phyloP scores from a whole-genome alignment of 2,888 invertebrate genomes.

The Hydropsyche betteni region DNA sequence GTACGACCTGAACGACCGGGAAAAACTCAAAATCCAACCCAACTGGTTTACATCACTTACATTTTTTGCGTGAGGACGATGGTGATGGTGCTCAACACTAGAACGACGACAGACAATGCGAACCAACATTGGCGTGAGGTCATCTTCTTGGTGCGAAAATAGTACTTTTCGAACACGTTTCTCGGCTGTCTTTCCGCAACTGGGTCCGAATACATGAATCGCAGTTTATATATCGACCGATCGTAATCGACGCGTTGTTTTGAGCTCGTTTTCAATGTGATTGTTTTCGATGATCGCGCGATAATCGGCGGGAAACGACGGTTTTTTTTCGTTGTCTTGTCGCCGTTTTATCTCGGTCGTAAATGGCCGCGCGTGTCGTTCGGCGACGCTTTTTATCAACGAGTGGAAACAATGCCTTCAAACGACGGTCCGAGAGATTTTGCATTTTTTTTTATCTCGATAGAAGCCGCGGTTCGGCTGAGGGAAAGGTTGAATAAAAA shows the following conservation, averaged over 20 bases:
- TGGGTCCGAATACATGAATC: slow-evolving; percentile 20
- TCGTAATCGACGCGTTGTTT: neutral
- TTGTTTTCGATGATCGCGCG: neutral
- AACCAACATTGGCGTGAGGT: slow-evolving; percentile 35
- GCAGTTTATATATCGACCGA: no score
- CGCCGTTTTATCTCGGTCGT: no score
- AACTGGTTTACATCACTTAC: neutral
- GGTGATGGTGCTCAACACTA: slow-evolving; percentile 34
- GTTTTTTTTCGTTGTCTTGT: neutral
- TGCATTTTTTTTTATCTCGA: no score
- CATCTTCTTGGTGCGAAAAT: slow-evolving; percentile 31
- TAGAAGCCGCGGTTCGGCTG: no score
- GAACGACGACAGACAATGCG: slow-evolving; percentile 23
- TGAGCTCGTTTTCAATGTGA: no score
- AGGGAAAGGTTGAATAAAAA: no score
- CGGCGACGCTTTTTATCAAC: no score
- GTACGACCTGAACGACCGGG: no score
- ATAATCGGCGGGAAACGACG: neutral
- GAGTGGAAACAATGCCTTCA: no score
- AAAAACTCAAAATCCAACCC: no score
- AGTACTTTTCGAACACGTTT: slow-evolving; percentile 18
- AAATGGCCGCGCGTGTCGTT: neutral
- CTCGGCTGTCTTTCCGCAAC: slow-evolving; percentile 1
- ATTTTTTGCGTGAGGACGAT: slow-evolving; percentile 23
- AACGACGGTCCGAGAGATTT: no score